A percentile compares a stretch with the other conserved stretches of the same genome.
Evolutionary conservation across 2,113 vertebrate genomes (phyloP).

Genomic region (Rhegmatorhina hoffmannsi): DNA sequence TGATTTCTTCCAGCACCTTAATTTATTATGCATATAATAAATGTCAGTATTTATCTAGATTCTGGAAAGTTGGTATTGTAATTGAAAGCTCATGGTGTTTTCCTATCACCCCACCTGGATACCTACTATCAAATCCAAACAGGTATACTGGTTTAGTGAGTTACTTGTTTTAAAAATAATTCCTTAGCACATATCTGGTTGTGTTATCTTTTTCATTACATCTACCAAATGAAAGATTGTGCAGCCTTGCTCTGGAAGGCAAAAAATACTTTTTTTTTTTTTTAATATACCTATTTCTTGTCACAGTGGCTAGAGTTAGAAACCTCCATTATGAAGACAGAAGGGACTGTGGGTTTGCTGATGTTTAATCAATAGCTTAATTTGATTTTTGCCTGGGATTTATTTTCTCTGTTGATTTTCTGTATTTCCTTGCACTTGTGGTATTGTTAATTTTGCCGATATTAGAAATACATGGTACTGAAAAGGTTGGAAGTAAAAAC

Average conservation of each 20-base stretch:
- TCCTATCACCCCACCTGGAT: not conserved
- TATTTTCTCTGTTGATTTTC: not conserved
- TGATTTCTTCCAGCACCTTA: not conserved
- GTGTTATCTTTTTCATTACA: not conserved
- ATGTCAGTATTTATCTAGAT: not conserved
- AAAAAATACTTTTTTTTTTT: not conserved
- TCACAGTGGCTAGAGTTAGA: rapidly evolving
- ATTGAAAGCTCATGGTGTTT: not conserved
- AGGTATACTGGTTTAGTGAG: not conserved
- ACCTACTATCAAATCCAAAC: not conserved
- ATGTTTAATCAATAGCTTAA: not conserved
- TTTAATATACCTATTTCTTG: not conserved
- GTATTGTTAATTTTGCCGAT: not conserved
- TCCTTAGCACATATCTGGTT: not conserved
- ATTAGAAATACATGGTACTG: not conserved
- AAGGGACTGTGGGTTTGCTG: not conserved
- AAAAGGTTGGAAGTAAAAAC: not conserved
- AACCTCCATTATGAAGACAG: rapidly evolving
- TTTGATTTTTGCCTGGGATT: not conserved
- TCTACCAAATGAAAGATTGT: not conserved
- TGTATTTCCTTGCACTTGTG: not conserved
- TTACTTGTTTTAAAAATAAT: not conserved
- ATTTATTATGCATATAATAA: not conserved
- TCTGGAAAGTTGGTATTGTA: not conserved
- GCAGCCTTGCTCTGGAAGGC: not conserved